Evolutionary conservation across 2,797 vertebrate genomes (phyloP), one percentile per base, ranked within the genome.

Genomic region (Lepilemur septentrionalis): DNA sequence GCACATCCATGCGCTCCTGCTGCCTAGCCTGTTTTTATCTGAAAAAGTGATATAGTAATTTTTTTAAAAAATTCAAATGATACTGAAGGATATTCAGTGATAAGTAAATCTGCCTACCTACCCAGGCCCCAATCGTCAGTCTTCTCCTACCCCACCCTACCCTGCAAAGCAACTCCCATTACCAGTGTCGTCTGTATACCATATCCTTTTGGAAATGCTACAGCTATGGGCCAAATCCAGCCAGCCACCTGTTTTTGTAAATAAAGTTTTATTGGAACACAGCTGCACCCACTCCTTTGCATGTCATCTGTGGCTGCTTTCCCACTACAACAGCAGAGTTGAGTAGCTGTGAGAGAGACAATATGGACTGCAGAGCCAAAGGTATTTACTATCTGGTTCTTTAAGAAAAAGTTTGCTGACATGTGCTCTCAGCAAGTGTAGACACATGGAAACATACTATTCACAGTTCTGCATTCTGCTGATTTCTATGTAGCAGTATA

Each of bases 181-280:
- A 38, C 69, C 35, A 1, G 23, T 38, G 23, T 52, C 2, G 0
- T 46, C 18, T 87, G 20, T 50, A 0, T 38, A 63, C 9, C 35
- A 0, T 32, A 50, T 78, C 70, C 59, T 50, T 86, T n/a, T 59
- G 70, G 46, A 79, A 79, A 83, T 73, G 46, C 63, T 79, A 17
- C 35, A 86, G 63, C 35, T 2, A 0, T 52, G 72, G n/a, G 18
- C 70, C 79, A 55, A 75, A 89, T 63, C 72, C 32, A 72, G 67
- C 59, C 50, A 86, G 85, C 52, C 14, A 52, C 30, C 79, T 69
- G 67, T 35, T 89, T 89, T 52, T 20, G 35, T 80, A 85, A 89
- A 89, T 89, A 91, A 95, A 79, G 55, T 72, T 83, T 83, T 91
- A 83, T n/a, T 78, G 57, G 55, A 63, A 65, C 52, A 41, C 18